phyloP scores from a whole-genome alignment of 2,113 vertebrate species.

The Myotis davidii region DNA sequence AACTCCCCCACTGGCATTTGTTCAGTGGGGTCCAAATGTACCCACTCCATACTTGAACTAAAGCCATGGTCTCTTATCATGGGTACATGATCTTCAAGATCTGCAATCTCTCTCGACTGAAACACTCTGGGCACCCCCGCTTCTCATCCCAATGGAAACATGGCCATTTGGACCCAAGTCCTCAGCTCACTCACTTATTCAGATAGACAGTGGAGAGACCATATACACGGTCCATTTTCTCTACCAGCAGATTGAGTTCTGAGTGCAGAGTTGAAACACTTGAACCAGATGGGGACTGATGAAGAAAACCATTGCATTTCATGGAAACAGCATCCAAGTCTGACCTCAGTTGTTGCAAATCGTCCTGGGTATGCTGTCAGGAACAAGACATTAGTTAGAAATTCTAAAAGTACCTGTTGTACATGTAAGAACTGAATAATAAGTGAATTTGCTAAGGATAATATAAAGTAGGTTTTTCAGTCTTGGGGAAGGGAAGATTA shows the following conservation, averaged over 20 bases:
- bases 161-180: background rate
- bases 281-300: constrained; percentile 91
- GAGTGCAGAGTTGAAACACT: constrained; percentile 89
- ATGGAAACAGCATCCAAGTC: constrained; percentile 88
- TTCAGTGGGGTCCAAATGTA: background rate
- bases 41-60: background rate
- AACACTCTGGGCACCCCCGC: background rate
- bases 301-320: constrained; percentile 91
- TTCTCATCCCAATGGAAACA: background rate
- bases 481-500: background rate
- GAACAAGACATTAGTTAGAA: background rate
- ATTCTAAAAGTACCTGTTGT: background rate
- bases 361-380: constrained; percentile 87
- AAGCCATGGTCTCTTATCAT: background rate
- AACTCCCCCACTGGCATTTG: background rate
- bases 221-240: constrained; percentile 90
- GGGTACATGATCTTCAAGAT: background rate
- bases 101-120: background rate
- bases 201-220: constrained; percentile 93
- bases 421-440: background rate
- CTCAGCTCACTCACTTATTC: constrained; percentile 90
- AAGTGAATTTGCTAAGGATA: background rate
- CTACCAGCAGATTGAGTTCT: constrained; percentile 92
- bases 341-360: constrained; percentile 88
- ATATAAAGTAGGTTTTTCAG: background rate